Evolutionary conservation across 1,140 invertebrate species (phyloP).

Genomic region (Phymastichus coffea): DNA sequence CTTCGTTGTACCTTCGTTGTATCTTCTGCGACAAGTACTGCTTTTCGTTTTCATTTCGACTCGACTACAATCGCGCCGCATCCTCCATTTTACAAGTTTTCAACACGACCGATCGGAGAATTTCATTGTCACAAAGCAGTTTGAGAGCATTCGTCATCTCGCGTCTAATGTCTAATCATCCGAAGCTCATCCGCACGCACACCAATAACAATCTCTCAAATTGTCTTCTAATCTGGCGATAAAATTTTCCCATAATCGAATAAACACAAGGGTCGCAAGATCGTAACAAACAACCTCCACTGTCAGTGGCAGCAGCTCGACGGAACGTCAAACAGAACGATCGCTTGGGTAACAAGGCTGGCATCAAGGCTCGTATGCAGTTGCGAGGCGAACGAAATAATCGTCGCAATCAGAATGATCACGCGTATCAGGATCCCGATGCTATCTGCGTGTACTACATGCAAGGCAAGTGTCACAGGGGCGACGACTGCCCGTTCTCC

Average conservation of each 20-base stretch:
- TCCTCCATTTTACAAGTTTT: too few species aligned
- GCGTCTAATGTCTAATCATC: too few species aligned
- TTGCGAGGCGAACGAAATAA: constrained; percentile 45
- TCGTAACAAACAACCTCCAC: constrained; percentile 18
- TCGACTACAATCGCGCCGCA: too few species aligned
- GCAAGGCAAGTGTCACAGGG: constrained; percentile 83
- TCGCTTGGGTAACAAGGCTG: too few species aligned
- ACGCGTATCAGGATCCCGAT: constrained; percentile 64
- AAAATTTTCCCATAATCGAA: neutral
- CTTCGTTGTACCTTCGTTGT: neutral
- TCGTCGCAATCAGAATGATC: constrained; percentile 42
- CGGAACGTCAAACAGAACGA: constrained; percentile 48
- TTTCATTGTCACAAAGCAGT: constrained; percentile 17
- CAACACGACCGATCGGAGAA: constrained; percentile 1
- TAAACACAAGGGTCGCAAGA: neutral
- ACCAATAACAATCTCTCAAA: too few species aligned
- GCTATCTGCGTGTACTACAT: constrained; percentile 79
- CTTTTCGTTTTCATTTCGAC: neutral
- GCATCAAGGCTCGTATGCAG: constrained; percentile 45
- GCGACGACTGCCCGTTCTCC: constrained; percentile 81
- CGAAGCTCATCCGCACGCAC: too few species aligned
- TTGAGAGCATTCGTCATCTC: too few species aligned
- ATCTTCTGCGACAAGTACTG: neutral
- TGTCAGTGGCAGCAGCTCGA: constrained; percentile 35
- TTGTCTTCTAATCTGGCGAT: constrained; percentile 4